Evolutionary conservation across 1,140 invertebrate species (phyloP), one percentile per base, ranked within the genome.

Genomic region (Drosophila parvula): DNA sequence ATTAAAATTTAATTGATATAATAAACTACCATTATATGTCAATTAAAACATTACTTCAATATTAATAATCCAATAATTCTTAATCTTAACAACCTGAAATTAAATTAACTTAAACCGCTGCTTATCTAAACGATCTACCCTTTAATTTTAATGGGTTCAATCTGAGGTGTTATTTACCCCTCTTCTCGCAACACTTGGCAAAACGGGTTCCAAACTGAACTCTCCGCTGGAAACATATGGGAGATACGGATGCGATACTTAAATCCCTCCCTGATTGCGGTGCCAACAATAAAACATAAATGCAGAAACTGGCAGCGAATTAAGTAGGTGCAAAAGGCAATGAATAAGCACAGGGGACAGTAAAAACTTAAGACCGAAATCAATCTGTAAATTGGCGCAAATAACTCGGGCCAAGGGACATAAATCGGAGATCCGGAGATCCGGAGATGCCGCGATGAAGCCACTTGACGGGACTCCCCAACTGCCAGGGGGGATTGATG

Each of bases 341-440:
- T 76, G 70, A 79, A 69, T 86, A 76, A 76, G 51, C 48, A 58
- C 22, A 32, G 57, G 41, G 18, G 36, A 44, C 48, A 55, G 51
- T 61, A 64, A 67, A 63, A 77, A 73, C 64, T 79, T 70, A 79
- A 79, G 56, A 70, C 73, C 69, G 53, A 83, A 86, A 88, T 88
- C 82, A 88, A 88, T 88, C 83, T 88, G 82, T 77, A 86, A 82
- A 82, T 82, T 79, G 82, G 48, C 60, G 76, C 67, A 77, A 70
- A 86, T 69, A 86, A 82, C 74, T 74, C 65, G 57, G 68, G 71
- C 67, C 67, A 63, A 63, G 58, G 68, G 84, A 88, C 76, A 88
- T 86, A 86, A 86, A 88, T 86, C 83, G 58, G 50, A 55, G 61
- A 59, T 68, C 65, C 68, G 53, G 56, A 61, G 68, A 58, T 53